These are phyloP conservation scores for Drosophila monieri DNA, from an alignment of 2,888 invertebrate species.

Conservation along the genomic window DNA sequence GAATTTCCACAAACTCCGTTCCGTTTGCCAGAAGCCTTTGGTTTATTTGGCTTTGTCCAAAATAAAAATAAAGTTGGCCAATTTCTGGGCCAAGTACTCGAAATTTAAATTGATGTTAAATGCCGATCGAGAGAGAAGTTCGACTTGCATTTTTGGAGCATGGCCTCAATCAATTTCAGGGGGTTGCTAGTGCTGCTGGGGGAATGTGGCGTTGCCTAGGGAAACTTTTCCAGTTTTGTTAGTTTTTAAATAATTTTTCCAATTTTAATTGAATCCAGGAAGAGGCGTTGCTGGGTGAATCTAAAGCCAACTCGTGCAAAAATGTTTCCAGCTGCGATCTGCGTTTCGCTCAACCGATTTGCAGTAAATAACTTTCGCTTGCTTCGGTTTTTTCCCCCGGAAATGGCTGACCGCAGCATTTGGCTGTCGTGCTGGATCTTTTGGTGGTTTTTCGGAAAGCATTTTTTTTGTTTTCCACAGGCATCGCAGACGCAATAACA, in stretches of 20 bases:
- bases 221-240: slow-evolving; percentile 61
- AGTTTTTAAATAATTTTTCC: slow-evolving; percentile 64
- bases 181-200: background rate
- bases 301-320: slow-evolving; percentile 51
- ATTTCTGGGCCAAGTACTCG: slow-evolving; percentile 46
- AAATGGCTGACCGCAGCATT: slow-evolving; percentile 76
- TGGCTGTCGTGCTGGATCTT: slow-evolving; percentile 48
- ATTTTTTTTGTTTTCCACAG: slow-evolving; percentile 24
- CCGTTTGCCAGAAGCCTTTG: slow-evolving; percentile 33
- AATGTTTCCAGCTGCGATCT: slow-evolving; percentile 59
- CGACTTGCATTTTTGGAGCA: slow-evolving; percentile 19
- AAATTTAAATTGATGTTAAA: slow-evolving; percentile 48
- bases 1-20: slow-evolving; percentile 18
- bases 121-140: slow-evolving; percentile 19
- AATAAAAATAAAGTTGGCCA: slow-evolving; percentile 46
- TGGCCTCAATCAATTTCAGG: slow-evolving; percentile 51
- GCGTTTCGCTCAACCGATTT: slow-evolving; percentile 65
- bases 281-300: slow-evolving; percentile 11
- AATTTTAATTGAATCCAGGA: slow-evolving; percentile 67
- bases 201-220: slow-evolving; percentile 28
- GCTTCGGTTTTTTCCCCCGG: too few relatives aligned
- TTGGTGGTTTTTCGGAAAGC: slow-evolving; percentile 24
- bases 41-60: slow-evolving; percentile 40
- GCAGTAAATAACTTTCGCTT: slow-evolving; percentile 76
- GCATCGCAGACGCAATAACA: slow-evolving; percentile 42